A percentile compares a stretch with the other conserved stretches of the same genome.
Conservation (phyloP, 2,797 vertebrate genomes). For the Urophycis tenuis region DNA sequence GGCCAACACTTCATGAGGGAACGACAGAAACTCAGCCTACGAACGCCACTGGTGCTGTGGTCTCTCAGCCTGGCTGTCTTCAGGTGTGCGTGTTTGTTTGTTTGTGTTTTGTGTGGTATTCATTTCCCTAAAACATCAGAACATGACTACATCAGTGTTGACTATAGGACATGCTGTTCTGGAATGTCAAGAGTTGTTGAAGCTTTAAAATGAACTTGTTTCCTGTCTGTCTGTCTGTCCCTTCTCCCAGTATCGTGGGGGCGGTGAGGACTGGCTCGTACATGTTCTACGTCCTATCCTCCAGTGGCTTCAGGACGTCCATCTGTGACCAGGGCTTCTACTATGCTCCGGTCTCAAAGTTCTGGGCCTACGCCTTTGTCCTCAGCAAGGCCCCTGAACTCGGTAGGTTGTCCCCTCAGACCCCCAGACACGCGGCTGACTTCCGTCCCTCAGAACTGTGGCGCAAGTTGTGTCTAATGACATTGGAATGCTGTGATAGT, state of each 20-base stretch:
- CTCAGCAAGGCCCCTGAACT: constrained; percentile 81
- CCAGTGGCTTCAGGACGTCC: constrained; percentile 61
- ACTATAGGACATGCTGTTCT: neutral
- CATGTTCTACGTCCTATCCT: constrained; percentile 60
- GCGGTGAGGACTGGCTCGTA: constrained; percentile 62
- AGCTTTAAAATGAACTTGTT: no score
- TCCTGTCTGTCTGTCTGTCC: neutral
- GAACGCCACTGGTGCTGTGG: constrained; percentile 67
- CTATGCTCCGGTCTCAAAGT: constrained; percentile 56
- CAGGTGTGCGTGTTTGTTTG: no score
- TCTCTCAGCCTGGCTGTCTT: constrained; percentile 71
- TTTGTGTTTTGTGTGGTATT: no score
- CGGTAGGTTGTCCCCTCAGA: constrained; percentile 59
- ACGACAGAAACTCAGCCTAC: constrained; percentile 60
- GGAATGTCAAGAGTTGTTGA: no score
- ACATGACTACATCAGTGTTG: neutral
- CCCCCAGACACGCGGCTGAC: no score
- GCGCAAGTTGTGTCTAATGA: no score
- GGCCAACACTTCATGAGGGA: constrained; percentile 67
- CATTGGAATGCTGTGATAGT: no score
- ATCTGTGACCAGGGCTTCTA: constrained; percentile 66
- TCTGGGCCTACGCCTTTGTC: constrained; percentile 75
- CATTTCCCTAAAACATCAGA: no score
- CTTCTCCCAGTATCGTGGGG: constrained; percentile 66
- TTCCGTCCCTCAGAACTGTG: neutral